Percentiles rank a stretch among this genome's conserved stretches.
Evolutionary conservation across 2,888 invertebrate genomes (phyloP).

Genomic region (Cheilosia soror): DNA sequence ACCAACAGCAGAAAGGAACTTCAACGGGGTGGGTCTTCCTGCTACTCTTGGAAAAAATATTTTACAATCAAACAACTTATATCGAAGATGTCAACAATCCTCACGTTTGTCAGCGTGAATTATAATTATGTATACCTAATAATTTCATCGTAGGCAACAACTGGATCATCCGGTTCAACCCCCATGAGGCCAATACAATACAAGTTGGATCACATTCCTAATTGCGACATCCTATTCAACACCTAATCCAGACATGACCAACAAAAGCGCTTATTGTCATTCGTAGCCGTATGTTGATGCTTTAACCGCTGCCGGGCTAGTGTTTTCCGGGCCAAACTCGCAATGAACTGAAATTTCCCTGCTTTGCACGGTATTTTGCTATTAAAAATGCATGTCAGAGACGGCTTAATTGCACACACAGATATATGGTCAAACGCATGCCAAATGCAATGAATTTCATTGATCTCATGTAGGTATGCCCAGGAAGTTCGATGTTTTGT

Average conservation of each 20-base stretch:
- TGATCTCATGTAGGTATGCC: neutral
- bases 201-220: conserved; percentile 44
- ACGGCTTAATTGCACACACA: conserved; percentile 33
- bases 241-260: conserved; percentile 41
- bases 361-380: conserved; percentile 28
- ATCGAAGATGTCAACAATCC: too few species aligned
- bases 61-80: too few species aligned
- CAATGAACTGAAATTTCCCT: conserved; percentile 27
- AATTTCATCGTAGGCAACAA: too few species aligned
- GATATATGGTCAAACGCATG: conserved; percentile 5
- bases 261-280: neutral
- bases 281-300: conserved; percentile 16
- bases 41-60: too few species aligned
- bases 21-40: too few species aligned
- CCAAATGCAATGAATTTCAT: conserved; percentile 39
- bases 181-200: neutral
- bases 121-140: too few species aligned
- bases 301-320: neutral
- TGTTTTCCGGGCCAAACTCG: conserved; percentile 41
- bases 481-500: conserved; percentile 7
- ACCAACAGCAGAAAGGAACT: neutral
- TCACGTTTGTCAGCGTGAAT: too few species aligned
- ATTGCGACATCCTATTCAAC: conserved; percentile 39
- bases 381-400: conserved; percentile 62
- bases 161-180: too few species aligned